These are phyloP conservation scores for Todus mexicanus DNA, from an alignment of 2,797 vertebrate species.

Conservation along the genomic window DNA sequence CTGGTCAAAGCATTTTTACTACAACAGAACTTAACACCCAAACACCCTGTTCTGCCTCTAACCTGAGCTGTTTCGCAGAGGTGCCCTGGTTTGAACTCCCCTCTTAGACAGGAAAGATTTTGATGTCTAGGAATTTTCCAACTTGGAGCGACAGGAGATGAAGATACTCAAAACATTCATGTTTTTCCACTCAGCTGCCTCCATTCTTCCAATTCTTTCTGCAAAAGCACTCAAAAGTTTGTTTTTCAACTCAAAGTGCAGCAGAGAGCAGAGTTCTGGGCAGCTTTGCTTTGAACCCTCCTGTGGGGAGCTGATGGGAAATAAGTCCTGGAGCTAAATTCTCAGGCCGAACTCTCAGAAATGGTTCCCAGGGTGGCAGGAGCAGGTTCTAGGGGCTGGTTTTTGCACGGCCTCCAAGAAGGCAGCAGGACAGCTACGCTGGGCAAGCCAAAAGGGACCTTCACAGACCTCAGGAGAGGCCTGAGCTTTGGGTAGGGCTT, in stretches of 20 bases:
- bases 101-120: not conserved
- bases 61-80: not conserved
- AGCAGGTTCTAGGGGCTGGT: not conserved
- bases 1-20: not conserved
- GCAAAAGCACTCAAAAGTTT: not conserved
- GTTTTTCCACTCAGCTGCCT: slow-evolving; percentile 25
- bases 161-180: not conserved
- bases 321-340: not conserved
- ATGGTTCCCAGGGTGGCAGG: not conserved
- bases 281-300: not conserved
- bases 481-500: not conserved
- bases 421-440: not conserved
- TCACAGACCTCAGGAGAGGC: not conserved
- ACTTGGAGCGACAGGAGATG: not conserved
- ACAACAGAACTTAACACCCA: not conserved
- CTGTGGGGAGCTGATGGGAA: not conserved
- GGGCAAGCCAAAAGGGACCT: not conserved
- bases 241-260: not conserved
- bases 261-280: not conserved
- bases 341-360: not conserved
- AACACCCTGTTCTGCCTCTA: not conserved
- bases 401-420: not conserved
- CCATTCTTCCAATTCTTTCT: slow-evolving; percentile 37
- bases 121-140: not conserved
- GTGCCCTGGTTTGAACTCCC: not conserved